Percentiles rank a stretch among this genome's conserved stretches.
Evolutionary conservation across 2,888 invertebrate species (phyloP).

Genomic region (Trissolcus brochymenae): DNA sequence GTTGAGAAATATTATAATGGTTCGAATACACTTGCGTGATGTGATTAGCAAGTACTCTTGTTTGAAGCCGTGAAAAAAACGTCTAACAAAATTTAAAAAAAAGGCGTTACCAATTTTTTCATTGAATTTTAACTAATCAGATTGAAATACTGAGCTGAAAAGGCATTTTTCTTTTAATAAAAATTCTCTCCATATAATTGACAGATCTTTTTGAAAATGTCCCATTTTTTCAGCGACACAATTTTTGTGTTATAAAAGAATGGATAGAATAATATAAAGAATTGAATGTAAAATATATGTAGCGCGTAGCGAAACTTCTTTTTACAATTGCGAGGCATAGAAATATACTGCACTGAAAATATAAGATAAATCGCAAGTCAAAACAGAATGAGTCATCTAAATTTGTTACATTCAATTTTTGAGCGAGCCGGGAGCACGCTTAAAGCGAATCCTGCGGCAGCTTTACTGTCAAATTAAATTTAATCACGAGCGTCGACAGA

Average conservation of each 20-base stretch:
- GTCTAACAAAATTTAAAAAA: no score
- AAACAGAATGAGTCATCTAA: conserved; percentile 36
- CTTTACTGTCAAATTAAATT: conserved; percentile 55
- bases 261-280: background rate
- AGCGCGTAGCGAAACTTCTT: background rate
- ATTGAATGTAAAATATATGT: background rate
- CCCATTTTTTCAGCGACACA: no score
- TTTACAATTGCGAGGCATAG: background rate
- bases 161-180: no score
- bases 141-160: no score
- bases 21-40: no score
- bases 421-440: conserved; percentile 25
- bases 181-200: no score
- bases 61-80: background rate
- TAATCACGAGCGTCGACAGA: conserved; percentile 48
- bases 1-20: no score
- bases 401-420: conserved; percentile 52
- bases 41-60: no score
- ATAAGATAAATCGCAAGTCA: conserved; percentile 2
- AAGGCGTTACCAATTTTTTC: no score
- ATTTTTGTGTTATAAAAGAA: no score
- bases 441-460: conserved; percentile 33
- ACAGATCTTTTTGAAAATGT: no score
- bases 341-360: conserved; percentile 20
- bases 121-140: no score